A percentile compares a stretch with the other conserved stretches of the same genome.
Conservation (phyloP, 2,113 vertebrate species). For the Herpetotheres cachinnans region DNA sequence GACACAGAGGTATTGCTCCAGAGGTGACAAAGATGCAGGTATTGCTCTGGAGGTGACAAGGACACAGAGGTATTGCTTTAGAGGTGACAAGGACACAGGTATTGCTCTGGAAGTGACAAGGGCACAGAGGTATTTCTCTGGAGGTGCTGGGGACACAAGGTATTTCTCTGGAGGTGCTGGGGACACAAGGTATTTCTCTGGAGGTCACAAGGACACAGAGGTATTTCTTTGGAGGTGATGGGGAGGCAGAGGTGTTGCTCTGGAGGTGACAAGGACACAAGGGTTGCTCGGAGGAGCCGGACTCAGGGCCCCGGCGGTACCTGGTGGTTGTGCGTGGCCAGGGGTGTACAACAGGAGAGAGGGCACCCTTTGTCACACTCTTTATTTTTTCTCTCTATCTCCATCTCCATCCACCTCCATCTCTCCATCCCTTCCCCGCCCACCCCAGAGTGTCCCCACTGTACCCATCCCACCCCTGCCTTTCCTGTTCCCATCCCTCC, state of each 20-base stretch:
- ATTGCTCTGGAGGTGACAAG: neutral
- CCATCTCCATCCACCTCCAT: neutral
- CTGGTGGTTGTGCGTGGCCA: fast-evolving
- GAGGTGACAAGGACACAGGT: neutral
- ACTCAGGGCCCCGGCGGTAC: too few relatives aligned
- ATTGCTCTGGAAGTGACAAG: neutral
- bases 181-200: neutral
- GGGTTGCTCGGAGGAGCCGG: neutral
- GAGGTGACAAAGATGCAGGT: neutral
- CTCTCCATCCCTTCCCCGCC: too few relatives aligned
- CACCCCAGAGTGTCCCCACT: fast-evolving
- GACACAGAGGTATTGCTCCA: neutral
- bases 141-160: neutral
- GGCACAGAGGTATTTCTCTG: neutral
- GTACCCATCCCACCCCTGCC: too few relatives aligned
- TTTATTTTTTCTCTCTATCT: neutral
- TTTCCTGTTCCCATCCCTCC: neutral
- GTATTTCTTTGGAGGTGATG: neutral
- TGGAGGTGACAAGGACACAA: neutral
- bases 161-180: neutral
- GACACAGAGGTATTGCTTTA: neutral
- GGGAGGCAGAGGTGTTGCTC: fast-evolving
- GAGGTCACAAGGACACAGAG: neutral
- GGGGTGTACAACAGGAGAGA: fast-evolving
- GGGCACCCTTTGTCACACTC: neutral